Evolutionary conservation across 2,797 vertebrate genomes (phyloP).

Genomic region (Oophaga sylvatica): DNA sequence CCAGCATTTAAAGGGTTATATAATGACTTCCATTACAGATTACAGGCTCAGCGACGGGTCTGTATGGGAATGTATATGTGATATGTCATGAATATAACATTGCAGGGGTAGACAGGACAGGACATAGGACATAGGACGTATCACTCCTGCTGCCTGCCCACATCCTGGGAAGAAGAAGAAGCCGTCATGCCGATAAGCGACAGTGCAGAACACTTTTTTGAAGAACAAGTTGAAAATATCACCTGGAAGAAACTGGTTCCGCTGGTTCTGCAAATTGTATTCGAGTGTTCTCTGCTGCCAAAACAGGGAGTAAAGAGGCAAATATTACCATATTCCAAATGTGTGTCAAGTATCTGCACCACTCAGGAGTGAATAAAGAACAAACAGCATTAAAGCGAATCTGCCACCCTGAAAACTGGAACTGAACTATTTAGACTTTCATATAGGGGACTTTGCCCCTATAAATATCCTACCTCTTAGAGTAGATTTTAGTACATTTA

Average conservation of each 20-base stretch:
- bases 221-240: background rate
- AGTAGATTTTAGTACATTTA: too few species aligned
- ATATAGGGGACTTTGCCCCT: too few species aligned
- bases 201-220: background rate
- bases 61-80: conserved; percentile 7
- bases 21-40: conserved; percentile 6
- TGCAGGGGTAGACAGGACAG: background rate
- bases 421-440: too few species aligned
- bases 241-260: conserved; percentile 1
- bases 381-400: background rate
- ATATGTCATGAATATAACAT: conserved; percentile 21
- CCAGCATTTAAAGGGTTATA: background rate
- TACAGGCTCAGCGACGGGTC: background rate
- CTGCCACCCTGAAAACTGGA: too few species aligned
- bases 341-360: background rate
- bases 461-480: too few species aligned
- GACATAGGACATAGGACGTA: background rate
- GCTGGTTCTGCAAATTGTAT: conserved; percentile 5
- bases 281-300: background rate
- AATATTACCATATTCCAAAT: background rate
- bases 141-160: background rate
- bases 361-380: background rate
- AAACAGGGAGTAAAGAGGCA: conserved; percentile 7
- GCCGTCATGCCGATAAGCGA: background rate
- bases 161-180: background rate